These are phyloP conservation scores for Dasyprocta punctata DNA, from an alignment of 2,113 vertebrate genomes.

Conservation along the genomic window DNA sequence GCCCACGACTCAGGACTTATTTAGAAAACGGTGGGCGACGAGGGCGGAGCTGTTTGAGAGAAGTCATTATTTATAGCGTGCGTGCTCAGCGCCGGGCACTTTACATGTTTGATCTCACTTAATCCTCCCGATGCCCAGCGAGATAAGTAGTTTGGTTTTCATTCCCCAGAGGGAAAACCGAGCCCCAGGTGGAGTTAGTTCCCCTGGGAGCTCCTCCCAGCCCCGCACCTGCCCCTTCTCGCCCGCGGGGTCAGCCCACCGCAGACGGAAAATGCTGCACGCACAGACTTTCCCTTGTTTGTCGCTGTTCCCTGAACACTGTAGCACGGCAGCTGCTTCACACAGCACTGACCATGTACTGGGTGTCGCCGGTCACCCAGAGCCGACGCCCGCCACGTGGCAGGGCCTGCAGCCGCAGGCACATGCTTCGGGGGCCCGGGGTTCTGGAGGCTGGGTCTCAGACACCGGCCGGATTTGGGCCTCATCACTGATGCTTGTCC, in stretches of 20 bases:
- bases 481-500: background rate
- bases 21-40: background rate
- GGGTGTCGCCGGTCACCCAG: background rate
- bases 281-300: background rate
- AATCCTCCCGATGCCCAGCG: background rate
- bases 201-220: background rate
- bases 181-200: background rate
- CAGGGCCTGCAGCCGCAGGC: no score
- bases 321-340: background rate
- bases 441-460: background rate
- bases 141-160: background rate
- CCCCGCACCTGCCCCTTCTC: background rate
- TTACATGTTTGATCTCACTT: background rate
- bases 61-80: background rate
- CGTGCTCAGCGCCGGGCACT: background rate
- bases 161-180: background rate
- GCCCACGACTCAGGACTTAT: background rate
- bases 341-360: background rate
- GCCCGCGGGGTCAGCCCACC: background rate
- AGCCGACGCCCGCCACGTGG: background rate
- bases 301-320: no score
- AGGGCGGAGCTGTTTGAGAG: background rate
- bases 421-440: background rate
- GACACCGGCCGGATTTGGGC: background rate
- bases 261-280: no score